Conservation (phyloP, 2,113 vertebrate genomes). For the Bufo bufo region DNA sequence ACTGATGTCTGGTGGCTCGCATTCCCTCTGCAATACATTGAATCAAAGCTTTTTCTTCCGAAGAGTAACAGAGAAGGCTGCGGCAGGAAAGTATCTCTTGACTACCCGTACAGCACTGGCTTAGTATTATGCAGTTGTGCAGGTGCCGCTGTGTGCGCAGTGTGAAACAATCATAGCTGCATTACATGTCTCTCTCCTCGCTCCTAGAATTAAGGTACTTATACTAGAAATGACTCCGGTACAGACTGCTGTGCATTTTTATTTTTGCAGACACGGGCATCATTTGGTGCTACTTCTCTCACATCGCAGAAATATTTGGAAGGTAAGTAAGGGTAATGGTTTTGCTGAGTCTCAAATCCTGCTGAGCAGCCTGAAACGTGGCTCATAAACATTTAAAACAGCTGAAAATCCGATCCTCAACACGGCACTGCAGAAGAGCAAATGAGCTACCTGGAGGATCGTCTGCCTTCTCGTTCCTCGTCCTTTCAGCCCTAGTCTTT, state of each 20-base stretch:
- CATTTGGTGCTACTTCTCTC: constrained; percentile 87
- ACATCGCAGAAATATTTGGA: constrained; percentile 81
- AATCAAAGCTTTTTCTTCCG: neutral
- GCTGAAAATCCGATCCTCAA: constrained; percentile 48
- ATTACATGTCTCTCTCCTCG: constrained; percentile 20
- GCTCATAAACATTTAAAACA: constrained; percentile 45
- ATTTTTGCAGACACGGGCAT: constrained; percentile 84
- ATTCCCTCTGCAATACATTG: neutral
- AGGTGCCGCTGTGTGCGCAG: constrained; percentile 45
- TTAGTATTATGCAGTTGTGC: constrained; percentile 21
- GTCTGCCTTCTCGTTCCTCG: constrained; percentile 9
- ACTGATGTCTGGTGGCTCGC: neutral
- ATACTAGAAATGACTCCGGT: constrained; percentile 42
- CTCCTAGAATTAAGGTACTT: constrained; percentile 27
- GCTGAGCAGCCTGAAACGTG: constrained; percentile 20
- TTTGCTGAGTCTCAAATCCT: constrained; percentile 39
- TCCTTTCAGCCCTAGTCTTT: constrained; percentile 25
- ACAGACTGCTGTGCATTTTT: constrained; percentile 58
- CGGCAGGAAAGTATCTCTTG: neutral
- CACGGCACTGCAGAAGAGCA: constrained; percentile 27
- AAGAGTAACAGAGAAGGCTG: neutral
- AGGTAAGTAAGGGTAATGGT: constrained; percentile 73
- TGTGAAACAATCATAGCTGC: constrained; percentile 46
- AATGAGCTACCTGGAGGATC: constrained; percentile 56
- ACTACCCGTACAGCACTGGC: constrained; percentile 14